These are phyloP conservation scores for Rhynchophorus ferrugineus DNA, from an alignment of 1,140 invertebrate species.

Conservation along the genomic window DNA sequence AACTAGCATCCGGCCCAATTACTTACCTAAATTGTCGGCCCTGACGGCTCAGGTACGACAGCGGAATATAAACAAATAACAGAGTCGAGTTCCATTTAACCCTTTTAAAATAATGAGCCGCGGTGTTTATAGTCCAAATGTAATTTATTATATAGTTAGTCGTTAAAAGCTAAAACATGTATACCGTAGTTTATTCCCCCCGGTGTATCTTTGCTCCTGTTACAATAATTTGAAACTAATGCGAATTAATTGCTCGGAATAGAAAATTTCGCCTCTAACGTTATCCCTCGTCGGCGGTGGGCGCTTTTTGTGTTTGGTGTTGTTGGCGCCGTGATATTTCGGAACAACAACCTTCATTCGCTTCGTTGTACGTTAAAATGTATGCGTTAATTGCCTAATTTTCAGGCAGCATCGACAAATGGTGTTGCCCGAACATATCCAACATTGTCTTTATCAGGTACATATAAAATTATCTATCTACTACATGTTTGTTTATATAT, in stretches of 20 bases:
- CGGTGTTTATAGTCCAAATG: conserved; percentile 17
- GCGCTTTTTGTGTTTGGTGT: conserved; percentile 4
- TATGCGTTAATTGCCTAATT: no score
- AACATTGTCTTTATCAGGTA: no score
- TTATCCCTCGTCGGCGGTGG: no score
- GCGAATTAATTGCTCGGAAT: conserved; percentile 16
- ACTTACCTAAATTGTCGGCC: not conserved
- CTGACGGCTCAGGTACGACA: not conserved
- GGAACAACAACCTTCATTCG: no score
- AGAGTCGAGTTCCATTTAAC: conserved; percentile 10
- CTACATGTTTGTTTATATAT: no score
- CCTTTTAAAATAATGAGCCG: conserved; percentile 17
- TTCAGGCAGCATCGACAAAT: no score
- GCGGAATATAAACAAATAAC: conserved; percentile 14
- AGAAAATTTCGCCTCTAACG: conserved; percentile 8
- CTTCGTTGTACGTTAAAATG: no score
- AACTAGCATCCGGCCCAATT: not conserved
- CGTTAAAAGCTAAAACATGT: conserved; percentile 25
- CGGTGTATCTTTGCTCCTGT: conserved; percentile 13
- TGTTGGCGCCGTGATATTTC: no score
- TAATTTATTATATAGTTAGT: conserved; percentile 23
- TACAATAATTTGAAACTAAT: conserved; percentile 21
- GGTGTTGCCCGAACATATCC: no score
- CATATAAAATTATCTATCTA: no score
- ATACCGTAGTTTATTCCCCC: conserved; percentile 10